Conservation (phyloP, 2,888 invertebrate species). For the Lasiommata megera region DNA sequence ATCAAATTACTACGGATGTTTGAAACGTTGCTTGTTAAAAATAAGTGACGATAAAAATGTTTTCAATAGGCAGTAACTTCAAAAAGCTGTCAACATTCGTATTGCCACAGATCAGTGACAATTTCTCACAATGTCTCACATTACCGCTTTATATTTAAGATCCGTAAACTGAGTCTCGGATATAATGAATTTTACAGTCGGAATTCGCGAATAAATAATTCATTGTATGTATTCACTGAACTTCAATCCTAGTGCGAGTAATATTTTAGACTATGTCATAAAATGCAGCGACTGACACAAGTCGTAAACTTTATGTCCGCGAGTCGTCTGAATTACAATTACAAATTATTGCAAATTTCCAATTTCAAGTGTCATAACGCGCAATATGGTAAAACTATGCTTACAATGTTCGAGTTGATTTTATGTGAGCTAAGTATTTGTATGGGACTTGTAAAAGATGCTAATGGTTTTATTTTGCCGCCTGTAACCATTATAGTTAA, state of each 20-base stretch:
- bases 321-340: conserved; percentile 75
- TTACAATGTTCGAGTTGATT: conserved; percentile 51
- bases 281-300: conserved; percentile 70
- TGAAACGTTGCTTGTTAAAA: conserved; percentile 14
- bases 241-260: conserved; percentile 51
- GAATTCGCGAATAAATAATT: conserved; percentile 73
- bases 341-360: conserved; percentile 77
- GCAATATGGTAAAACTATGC: conserved; percentile 47
- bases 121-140: conserved; percentile 43
- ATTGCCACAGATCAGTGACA: conserved; percentile 51
- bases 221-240: conserved; percentile 48
- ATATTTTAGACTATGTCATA: conserved; percentile 74
- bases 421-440: conserved; percentile 38
- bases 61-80: conserved; percentile 13
- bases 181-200: conserved; percentile 63
- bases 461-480: conserved; percentile 39
- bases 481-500: conserved; percentile 21
- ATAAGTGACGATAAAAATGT: conserved; percentile 20
- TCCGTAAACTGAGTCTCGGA: conserved; percentile 41
- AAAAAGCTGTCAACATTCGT: conserved; percentile 19
- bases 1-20: conserved; percentile 3
- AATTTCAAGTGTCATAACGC: conserved; percentile 52
- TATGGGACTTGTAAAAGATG: conserved; percentile 32
- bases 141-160: conserved; percentile 7
- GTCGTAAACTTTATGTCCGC: conserved; percentile 69